Conservation (phyloP, 2,113 vertebrate genomes). For the Caloenas nicobarica region DNA sequence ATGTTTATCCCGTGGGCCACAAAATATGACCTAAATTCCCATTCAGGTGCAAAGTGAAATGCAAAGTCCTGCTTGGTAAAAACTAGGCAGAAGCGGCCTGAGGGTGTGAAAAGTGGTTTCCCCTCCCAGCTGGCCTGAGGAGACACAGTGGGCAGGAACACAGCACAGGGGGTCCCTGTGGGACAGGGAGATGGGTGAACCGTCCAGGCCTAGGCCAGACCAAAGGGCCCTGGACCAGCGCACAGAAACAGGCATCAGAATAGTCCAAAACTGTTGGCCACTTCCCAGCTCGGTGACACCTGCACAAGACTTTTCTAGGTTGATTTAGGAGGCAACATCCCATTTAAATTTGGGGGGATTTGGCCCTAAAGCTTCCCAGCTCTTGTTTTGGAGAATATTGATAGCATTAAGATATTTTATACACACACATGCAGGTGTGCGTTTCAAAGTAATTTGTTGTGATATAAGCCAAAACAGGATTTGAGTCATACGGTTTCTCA, state of each 20-base stretch:
- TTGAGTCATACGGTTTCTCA: neutral
- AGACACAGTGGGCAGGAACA: neutral
- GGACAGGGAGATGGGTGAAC: neutral
- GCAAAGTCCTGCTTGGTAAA: neutral
- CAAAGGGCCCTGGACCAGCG: neutral
- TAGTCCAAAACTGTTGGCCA: neutral
- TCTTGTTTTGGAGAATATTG: neutral
- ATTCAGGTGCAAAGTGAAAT: neutral
- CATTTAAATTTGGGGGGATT: neutral
- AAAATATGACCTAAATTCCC: neutral
- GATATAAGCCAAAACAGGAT: slow-evolving; percentile 27
- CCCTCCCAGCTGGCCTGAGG: neutral
- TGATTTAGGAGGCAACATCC: neutral
- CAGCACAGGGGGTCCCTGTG: rapidly evolving
- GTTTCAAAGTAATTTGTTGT: slow-evolving; percentile 40
- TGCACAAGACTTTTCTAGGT: neutral
- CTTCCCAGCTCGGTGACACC: neutral
- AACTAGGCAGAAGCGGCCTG: neutral
- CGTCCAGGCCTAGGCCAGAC: neutral
- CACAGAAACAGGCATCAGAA: neutral
- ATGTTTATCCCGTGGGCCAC: neutral
- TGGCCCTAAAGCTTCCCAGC: neutral
- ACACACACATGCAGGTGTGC: neutral
- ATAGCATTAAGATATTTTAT: neutral
- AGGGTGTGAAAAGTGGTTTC: neutral